Evolutionary conservation across 2,888 invertebrate genomes (phyloP).

Genomic region (Campoletis raptor): DNA sequence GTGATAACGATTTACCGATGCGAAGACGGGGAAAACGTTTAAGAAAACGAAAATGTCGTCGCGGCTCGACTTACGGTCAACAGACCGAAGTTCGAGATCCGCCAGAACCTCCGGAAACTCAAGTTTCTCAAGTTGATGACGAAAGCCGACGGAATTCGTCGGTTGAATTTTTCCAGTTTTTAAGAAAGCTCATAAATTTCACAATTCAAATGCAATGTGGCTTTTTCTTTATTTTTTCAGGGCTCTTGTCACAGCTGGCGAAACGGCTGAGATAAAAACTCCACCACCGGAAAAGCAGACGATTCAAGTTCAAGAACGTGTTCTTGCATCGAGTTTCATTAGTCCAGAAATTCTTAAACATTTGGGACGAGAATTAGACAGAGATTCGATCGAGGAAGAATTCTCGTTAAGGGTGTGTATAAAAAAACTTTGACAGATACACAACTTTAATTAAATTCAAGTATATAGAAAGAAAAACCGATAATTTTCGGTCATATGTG

Average conservation of each 20-base stretch:
- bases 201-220: not conserved
- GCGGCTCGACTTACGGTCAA: conserved; percentile 81
- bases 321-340: conserved; percentile 84
- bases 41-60: conserved; percentile 80
- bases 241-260: conserved; percentile 58
- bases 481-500: not conserved
- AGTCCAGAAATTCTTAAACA: conserved; percentile 88
- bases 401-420: conserved; percentile 88
- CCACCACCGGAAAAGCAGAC: conserved; percentile 69
- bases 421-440: not conserved
- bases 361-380: conserved; percentile 89
- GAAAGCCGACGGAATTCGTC: conserved; percentile 80
- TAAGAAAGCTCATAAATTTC: not conserved
- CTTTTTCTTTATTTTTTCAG: conserved; percentile 54
- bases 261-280: conserved; percentile 55
- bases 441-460: not conserved
- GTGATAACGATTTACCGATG: conserved; percentile 72
- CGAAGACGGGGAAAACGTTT: conserved; percentile 80
- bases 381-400: conserved; percentile 89
- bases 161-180: conserved; percentile 55
- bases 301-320: conserved; percentile 56
- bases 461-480: not conserved
- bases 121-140: conserved; percentile 86
- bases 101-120: conserved; percentile 89
- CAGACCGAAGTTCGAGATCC: conserved; percentile 85